These are phyloP conservation scores for Bergia sp. DNA, from an alignment of 92 coral and sea anemone genomes.

Conservation along the genomic window DNA sequence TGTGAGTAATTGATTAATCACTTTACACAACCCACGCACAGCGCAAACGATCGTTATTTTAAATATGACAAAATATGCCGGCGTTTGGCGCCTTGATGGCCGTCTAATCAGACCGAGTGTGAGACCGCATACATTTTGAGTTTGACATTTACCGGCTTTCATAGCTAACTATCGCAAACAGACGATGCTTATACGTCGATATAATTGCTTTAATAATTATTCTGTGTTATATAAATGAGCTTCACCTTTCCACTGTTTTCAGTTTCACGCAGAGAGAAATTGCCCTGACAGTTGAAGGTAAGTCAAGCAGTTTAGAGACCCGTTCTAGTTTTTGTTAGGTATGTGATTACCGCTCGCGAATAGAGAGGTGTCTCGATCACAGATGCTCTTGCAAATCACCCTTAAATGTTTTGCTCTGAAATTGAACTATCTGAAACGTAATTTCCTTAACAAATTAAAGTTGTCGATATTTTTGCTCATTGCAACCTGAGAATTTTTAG, in stretches of 20 bases:
- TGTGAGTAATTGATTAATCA: background rate
- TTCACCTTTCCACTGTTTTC: background rate
- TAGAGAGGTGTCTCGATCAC: background rate
- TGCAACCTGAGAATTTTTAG: too few species aligned
- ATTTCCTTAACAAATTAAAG: background rate
- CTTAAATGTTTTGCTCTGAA: background rate
- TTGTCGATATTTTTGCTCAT: background rate
- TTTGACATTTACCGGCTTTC: too few species aligned
- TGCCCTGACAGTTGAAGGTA: background rate
- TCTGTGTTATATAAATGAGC: background rate
- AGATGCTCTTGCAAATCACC: background rate
- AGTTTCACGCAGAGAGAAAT: background rate
- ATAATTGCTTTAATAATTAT: background rate
- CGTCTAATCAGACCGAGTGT: background rate
- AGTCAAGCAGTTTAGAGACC: background rate
- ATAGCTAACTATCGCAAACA: too few species aligned
- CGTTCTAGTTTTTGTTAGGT: background rate
- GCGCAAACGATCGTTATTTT: background rate
- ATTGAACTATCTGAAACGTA: background rate
- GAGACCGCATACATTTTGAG: background rate
- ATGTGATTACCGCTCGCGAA: background rate
- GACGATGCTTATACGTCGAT: background rate
- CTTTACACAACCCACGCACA: background rate
- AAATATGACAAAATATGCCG: background rate
- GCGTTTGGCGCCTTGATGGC: background rate